Percentiles rank a stretch among this genome's conserved stretches.
Evolutionary conservation across 2,113 vertebrate genomes (phyloP).

Genomic region (Leucopsar rothschildi): DNA sequence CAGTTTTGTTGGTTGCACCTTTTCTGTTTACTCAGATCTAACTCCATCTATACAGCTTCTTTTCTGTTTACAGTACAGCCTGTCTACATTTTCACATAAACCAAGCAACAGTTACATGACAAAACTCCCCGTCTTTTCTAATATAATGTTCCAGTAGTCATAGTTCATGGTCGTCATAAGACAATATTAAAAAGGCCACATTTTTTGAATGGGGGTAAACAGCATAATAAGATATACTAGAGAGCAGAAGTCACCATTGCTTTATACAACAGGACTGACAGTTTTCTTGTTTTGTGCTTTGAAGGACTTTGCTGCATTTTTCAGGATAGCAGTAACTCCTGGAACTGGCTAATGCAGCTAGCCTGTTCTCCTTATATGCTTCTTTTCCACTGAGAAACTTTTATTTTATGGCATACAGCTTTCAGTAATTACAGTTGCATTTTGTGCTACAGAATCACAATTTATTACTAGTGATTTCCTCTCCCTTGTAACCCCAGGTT

Average conservation of each 20-base stretch:
- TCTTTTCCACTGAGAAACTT: not conserved
- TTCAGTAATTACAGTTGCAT: not conserved
- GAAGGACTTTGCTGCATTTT: not conserved
- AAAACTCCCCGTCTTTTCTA: not conserved
- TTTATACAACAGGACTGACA: not conserved
- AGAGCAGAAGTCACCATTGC: not conserved
- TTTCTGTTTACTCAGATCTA: not conserved
- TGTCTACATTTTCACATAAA: not conserved
- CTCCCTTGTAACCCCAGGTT: not conserved
- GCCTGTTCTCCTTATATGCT: not conserved
- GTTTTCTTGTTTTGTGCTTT: not conserved
- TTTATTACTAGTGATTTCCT: not conserved
- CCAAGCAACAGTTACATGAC: not conserved
- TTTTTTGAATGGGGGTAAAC: not conserved
- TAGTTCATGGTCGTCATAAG: not conserved
- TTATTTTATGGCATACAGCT: not conserved
- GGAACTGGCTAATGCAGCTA: not conserved
- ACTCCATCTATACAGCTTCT: not conserved
- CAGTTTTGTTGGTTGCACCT: not conserved
- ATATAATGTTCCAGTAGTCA: not conserved
- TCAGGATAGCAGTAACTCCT: not conserved
- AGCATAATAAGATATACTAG: not conserved
- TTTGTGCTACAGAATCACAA: not conserved
- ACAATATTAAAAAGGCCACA: not conserved
- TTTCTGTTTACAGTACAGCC: not conserved